These are phyloP conservation scores for Pristionchus japonicus DNA, from an alignment of 2,888 invertebrate species.

Conservation along the genomic window DNA sequence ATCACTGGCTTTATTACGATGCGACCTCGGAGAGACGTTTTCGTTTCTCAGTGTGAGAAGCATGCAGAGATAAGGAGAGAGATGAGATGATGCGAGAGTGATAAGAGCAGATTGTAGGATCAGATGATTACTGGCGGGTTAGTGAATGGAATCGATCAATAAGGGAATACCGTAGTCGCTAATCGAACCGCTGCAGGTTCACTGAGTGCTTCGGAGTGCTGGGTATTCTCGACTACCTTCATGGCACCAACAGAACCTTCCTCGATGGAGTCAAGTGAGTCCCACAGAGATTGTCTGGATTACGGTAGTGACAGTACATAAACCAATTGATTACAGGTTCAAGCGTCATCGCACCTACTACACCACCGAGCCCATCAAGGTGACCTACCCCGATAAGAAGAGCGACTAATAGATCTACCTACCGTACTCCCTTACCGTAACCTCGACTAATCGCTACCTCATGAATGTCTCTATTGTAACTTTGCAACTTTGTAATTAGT, in stretches of 20 bases:
- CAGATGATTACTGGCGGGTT: neutral
- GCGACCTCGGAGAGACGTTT: neutral
- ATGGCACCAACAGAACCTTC: slow-evolving; percentile 87
- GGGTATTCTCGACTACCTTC: slow-evolving; percentile 86
- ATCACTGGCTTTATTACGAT: neutral
- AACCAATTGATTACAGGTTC: slow-evolving; percentile 27
- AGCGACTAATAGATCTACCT: neutral
- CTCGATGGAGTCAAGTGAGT: slow-evolving; percentile 82
- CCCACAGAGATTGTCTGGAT: neutral
- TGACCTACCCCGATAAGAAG: slow-evolving; percentile 36
- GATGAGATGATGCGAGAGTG: slow-evolving; percentile 8
- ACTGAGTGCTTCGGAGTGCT: slow-evolving; percentile 88
- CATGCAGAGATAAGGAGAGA: neutral
- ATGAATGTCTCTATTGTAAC: neutral
- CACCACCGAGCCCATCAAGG: slow-evolving; percentile 33
- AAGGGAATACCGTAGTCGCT: neutral
- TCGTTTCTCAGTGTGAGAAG: neutral
- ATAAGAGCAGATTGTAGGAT: slow-evolving; percentile 28
- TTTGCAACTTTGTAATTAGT: neutral
- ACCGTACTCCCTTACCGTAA: neutral
- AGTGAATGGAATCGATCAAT: neutral
- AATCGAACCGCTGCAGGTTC: slow-evolving; percentile 80
- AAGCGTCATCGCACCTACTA: slow-evolving; percentile 28
- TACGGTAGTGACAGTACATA: neutral
- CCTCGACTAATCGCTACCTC: slow-evolving; percentile 5